Conservation (phyloP, 92 coral and sea anemone species). For the Porites cylindrica region DNA sequence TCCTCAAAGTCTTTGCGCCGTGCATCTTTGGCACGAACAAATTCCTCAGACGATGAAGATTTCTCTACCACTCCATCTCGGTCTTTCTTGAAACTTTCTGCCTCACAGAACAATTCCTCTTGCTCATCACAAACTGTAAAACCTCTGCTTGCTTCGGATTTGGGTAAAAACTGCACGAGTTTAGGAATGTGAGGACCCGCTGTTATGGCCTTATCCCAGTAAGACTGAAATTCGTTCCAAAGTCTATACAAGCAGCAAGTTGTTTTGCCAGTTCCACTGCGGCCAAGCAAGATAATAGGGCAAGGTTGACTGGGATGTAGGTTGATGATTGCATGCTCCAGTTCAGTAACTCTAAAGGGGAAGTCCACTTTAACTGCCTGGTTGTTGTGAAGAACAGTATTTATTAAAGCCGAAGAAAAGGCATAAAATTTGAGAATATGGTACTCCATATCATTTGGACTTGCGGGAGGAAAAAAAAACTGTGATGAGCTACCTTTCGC, state of each 20-base stretch:
- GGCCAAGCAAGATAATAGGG: slow-evolving; percentile 90
- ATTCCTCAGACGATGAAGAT: slow-evolving; percentile 24
- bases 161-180: slow-evolving; percentile 54
- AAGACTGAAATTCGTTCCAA: slow-evolving; percentile 92
- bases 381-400: slow-evolving; percentile 76
- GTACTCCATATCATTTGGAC: slow-evolving; percentile 93
- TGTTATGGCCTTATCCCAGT: slow-evolving; percentile 85
- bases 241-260: slow-evolving; percentile 97
- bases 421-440: slow-evolving; percentile 97
- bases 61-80: not conserved
- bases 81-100: slow-evolving; percentile 3
- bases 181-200: slow-evolving; percentile 96
- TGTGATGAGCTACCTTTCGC: slow-evolving; percentile 24
- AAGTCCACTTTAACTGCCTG: slow-evolving; percentile 76
- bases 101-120: not conserved
- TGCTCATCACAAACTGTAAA: slow-evolving; percentile 20
- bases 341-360: slow-evolving; percentile 95
- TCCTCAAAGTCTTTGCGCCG: slow-evolving; percentile 63
- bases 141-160: slow-evolving; percentile 6
- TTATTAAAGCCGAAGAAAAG: slow-evolving; percentile 84
- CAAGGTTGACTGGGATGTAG: slow-evolving; percentile 72
- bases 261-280: slow-evolving; percentile 99
- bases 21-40: slow-evolving; percentile 61
- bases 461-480: slow-evolving; percentile 93
- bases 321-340: slow-evolving; percentile 94